These are phyloP conservation scores for Datnioides undecimradiatus DNA, from an alignment of 2,113 vertebrate species.

Conservation along the genomic window DNA sequence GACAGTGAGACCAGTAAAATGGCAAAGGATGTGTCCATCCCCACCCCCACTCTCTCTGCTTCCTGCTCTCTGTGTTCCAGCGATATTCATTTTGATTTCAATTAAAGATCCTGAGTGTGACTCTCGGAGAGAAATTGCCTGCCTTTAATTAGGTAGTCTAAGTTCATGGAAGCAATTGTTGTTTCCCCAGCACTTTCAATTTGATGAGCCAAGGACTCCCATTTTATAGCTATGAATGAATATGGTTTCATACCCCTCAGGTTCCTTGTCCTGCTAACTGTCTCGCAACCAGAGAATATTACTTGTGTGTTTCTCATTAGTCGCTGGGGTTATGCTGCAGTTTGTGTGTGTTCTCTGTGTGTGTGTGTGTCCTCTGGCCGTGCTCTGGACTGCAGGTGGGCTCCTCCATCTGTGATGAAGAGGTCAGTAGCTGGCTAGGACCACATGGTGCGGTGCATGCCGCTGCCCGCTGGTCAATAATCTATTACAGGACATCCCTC, in stretches of 20 bases:
- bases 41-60: conserved; percentile 31
- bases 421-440: conserved; percentile 77
- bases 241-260: conserved; percentile 75
- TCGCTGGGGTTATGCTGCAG: conserved; percentile 31
- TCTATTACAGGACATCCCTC: conserved; percentile 82
- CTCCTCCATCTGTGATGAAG: conserved; percentile 79
- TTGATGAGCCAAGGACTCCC: conserved; percentile 82
- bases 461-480: conserved; percentile 84
- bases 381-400: conserved; percentile 70
- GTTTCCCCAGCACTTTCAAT: conserved; percentile 80
- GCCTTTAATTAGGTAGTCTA: conserved; percentile 84
- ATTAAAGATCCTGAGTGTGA: conserved; percentile 85
- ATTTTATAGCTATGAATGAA: conserved; percentile 79
- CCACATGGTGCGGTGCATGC: conserved; percentile 74
- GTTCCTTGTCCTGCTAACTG: conserved; percentile 75
- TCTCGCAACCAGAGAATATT: conserved; percentile 59
- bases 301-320: conserved; percentile 64
- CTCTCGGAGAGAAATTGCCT: conserved; percentile 81
- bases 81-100: conserved; percentile 85
- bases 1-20: conserved; percentile 36
- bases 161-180: conserved; percentile 83
- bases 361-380: conserved; percentile 17
- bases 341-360: conserved; percentile 7
- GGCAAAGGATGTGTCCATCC: conserved; percentile 42
- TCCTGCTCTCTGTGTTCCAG: conserved; percentile 65